phyloP scores from a whole-genome alignment of 30 jellyfish, hydroid and myxozoan genomes.

The Aurelia sp. region DNA sequence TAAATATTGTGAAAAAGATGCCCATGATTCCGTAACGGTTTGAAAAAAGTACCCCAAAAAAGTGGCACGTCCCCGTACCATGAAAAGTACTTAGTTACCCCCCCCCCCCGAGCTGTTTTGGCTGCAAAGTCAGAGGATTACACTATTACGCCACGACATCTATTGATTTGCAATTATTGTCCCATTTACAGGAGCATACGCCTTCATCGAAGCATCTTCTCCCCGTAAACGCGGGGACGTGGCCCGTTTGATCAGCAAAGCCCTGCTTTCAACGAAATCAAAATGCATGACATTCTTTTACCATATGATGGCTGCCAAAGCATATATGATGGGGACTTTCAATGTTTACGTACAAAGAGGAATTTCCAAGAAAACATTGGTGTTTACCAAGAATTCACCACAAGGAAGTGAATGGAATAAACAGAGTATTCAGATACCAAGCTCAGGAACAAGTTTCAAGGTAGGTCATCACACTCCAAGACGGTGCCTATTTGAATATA shows the following conservation, averaged over 20 bases:
- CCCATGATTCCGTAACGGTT: no score
- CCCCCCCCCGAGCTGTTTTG: no score
- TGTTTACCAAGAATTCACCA: constrained; percentile 42
- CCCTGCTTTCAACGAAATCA: constrained; percentile 7
- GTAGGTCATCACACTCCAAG: constrained; percentile 19
- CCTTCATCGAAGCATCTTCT: constrained; percentile 84
- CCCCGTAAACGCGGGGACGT: constrained; percentile 64
- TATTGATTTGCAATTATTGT: no score
- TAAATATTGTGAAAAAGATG: no score
- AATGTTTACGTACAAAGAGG: constrained; percentile 56
- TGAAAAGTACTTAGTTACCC: no score
- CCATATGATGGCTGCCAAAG: constrained; percentile 70
- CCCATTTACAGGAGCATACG: constrained; percentile 62
- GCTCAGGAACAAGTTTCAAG: constrained; percentile 42
- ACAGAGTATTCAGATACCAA: constrained; percentile 7
- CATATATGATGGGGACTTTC: constrained; percentile 65
- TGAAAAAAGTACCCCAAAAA: no score
- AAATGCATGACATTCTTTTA: constrained; percentile 80
- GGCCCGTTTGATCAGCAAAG: constrained; percentile 75
- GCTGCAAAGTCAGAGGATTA: no score
- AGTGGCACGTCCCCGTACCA: no score
- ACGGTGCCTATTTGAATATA: no score
- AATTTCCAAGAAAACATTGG: not conserved
- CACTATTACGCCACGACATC: no score
- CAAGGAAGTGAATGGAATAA: constrained; percentile 77